Percentiles rank a stretch among this genome's conserved stretches.
phyloP scores from a whole-genome alignment of 2,888 invertebrate species.

The Chrysolina haemoptera region DNA sequence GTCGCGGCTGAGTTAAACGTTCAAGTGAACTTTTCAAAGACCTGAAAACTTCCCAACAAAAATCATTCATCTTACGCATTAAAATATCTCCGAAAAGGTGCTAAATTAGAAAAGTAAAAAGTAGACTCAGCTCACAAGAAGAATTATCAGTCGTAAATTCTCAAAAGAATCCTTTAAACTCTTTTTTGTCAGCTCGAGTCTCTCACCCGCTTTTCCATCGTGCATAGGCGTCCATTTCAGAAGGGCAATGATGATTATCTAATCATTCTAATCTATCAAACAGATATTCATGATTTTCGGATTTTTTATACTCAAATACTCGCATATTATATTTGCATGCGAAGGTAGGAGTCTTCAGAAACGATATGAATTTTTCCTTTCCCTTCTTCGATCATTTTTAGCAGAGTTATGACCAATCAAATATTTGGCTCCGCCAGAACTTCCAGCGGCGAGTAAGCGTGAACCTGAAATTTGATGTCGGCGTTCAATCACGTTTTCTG shows the following conservation, averaged over 20 bases:
- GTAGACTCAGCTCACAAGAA: conserved; percentile 23
- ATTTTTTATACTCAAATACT: too few species aligned
- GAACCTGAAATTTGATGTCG: too few species aligned
- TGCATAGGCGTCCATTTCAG: conserved; percentile 9
- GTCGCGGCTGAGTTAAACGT: background rate
- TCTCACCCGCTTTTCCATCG: conserved; percentile 31
- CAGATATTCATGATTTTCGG: too few species aligned
- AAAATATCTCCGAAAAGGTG: conserved; percentile 29
- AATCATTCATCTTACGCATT: conserved; percentile 32
- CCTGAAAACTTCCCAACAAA: conserved; percentile 21
- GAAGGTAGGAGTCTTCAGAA: too few species aligned
- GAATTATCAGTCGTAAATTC: conserved; percentile 35
- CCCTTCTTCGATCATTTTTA: too few species aligned
- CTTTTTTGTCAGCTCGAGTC: conserved; percentile 38
- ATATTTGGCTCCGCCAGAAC: too few species aligned
- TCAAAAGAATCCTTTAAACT: conserved; percentile 28
- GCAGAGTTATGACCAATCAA: too few species aligned
- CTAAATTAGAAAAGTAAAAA: conserved; percentile 31
- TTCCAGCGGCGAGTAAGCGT: too few species aligned
- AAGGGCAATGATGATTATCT: background rate
- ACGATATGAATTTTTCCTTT: too few species aligned
- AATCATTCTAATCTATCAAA: too few species aligned
- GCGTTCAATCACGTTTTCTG: too few species aligned
- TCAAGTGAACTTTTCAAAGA: conserved; percentile 22
- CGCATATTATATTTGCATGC: too few species aligned